Percentiles rank a stretch among this genome's conserved stretches.
Conservation (phyloP, 1,140 invertebrate genomes). For the Drosophila repletoides region DNA sequence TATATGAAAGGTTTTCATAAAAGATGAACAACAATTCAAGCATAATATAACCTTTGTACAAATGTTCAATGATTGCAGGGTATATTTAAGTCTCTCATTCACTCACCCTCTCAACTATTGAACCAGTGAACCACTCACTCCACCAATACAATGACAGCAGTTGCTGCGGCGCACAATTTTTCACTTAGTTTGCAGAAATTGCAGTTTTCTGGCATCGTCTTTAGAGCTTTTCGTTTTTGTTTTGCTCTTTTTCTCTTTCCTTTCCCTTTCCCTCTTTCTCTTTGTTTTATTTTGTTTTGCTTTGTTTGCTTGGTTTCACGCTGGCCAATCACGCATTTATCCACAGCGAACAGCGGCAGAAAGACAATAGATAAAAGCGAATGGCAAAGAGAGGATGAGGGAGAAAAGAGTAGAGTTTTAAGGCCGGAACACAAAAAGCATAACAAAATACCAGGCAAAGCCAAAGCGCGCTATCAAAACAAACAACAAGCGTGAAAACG, state of each 20-base stretch:
- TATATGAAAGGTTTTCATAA: too few relatives aligned
- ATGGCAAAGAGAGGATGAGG: neutral
- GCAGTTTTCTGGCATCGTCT: slow-evolving; percentile 27
- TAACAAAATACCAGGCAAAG: slow-evolving; percentile 21
- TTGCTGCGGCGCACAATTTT: slow-evolving; percentile 45
- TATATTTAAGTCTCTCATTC: too few relatives aligned
- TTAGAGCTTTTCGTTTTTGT: slow-evolving; percentile 4
- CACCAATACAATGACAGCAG: slow-evolving; percentile 38
- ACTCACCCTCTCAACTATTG: slow-evolving; percentile 7
- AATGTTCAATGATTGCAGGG: too few relatives aligned
- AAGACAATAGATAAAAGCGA: slow-evolving; percentile 43
- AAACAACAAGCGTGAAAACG: slow-evolving; percentile 8
- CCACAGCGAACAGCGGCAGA: slow-evolving; percentile 39
- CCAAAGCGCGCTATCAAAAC: slow-evolving; percentile 11
- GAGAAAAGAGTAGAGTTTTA: slow-evolving; percentile 10
- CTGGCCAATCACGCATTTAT: slow-evolving; percentile 72
- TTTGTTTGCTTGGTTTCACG: slow-evolving; percentile 35
- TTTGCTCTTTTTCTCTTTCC: slow-evolving; percentile 22
- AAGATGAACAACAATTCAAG: too few relatives aligned
- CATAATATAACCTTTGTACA: too few relatives aligned
- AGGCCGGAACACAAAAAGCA: slow-evolving; percentile 36
- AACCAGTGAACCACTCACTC: slow-evolving; percentile 5
- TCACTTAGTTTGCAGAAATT: slow-evolving; percentile 44
- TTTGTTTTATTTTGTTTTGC: slow-evolving; percentile 28
- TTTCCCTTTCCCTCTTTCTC: slow-evolving; percentile 48